A percentile compares a stretch with the other conserved stretches of the same genome.
These are phyloP conservation scores for Bombus ignitus DNA, from an alignment of 1,140 invertebrate genomes.

Conservation along the genomic window DNA sequence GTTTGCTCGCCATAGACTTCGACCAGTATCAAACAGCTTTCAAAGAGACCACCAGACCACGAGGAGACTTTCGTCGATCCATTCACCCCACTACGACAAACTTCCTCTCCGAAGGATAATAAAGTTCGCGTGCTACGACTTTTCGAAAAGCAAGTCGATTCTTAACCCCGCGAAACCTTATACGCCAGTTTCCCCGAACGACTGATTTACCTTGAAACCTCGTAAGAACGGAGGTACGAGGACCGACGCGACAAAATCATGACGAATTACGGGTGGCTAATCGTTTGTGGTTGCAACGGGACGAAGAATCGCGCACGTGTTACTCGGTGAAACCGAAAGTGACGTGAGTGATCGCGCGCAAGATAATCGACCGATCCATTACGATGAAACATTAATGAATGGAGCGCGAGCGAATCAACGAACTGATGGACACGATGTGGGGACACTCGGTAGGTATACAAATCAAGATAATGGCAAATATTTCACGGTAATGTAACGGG, in stretches of 20 bases:
- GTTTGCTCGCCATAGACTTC: neutral
- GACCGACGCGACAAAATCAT: neutral
- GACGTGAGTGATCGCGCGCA: slow-evolving; percentile 35
- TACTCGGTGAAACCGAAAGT: slow-evolving; percentile 12
- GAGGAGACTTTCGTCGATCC: neutral
- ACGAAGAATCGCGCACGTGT: neutral
- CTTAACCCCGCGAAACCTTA: neutral
- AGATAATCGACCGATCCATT: slow-evolving; percentile 58
- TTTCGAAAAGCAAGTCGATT: neutral
- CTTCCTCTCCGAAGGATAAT: no score
- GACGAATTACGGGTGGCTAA: neutral
- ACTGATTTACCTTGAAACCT: neutral
- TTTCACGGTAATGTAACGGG: slow-evolving; percentile 77
- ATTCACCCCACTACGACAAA: no score
- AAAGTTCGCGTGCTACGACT: neutral
- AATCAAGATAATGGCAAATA: slow-evolving; percentile 78
- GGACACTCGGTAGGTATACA: slow-evolving; percentile 58
- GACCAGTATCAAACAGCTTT: neutral
- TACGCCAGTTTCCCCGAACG: neutral
- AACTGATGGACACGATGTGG: slow-evolving; percentile 50
- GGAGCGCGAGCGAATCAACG: slow-evolving; percentile 23
- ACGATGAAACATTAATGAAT: slow-evolving; percentile 65
- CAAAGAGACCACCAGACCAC: neutral
- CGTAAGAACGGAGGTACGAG: neutral
- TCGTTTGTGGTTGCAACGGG: neutral